Conservation (phyloP, 2,797 vertebrate species). For the Liasis olivaceus region DNA sequence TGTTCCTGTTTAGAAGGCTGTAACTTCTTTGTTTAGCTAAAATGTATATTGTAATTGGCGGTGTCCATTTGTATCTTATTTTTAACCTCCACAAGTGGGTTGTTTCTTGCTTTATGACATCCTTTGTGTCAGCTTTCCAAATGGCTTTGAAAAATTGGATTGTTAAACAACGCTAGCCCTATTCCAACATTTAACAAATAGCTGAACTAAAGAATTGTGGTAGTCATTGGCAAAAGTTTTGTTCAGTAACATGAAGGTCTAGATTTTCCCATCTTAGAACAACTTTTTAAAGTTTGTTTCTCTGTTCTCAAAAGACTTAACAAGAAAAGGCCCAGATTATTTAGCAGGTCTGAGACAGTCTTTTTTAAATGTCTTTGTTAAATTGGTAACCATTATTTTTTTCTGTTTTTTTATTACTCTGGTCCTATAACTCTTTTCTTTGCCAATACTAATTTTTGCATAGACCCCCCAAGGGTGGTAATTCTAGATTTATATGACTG, state of each 20-base stretch:
- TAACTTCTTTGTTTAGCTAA: not conserved
- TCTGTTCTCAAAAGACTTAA: not conserved
- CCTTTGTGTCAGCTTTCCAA: not conserved
- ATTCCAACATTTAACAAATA: rapidly evolving
- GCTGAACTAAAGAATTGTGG: not conserved
- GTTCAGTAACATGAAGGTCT: not conserved
- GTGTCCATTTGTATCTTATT: not conserved
- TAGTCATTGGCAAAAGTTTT: no score
- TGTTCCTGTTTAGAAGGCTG: not conserved
- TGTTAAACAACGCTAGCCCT: not conserved
- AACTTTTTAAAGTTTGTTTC: not conserved
- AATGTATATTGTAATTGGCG: not conserved
- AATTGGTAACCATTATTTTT: not conserved
- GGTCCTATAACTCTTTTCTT: not conserved
- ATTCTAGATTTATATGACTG: not conserved
- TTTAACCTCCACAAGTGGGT: not conserved
- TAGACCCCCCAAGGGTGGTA: no score
- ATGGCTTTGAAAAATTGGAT: not conserved
- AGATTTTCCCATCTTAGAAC: not conserved
- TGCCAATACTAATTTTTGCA: not conserved
- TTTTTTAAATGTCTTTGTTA: not conserved
- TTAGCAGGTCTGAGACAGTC: not conserved
- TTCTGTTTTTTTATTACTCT: not conserved
- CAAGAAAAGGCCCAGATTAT: not conserved
- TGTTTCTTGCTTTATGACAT: not conserved